These are phyloP conservation scores for Nothocercus julius DNA, from an alignment of 2,113 vertebrate genomes.

Conservation along the genomic window DNA sequence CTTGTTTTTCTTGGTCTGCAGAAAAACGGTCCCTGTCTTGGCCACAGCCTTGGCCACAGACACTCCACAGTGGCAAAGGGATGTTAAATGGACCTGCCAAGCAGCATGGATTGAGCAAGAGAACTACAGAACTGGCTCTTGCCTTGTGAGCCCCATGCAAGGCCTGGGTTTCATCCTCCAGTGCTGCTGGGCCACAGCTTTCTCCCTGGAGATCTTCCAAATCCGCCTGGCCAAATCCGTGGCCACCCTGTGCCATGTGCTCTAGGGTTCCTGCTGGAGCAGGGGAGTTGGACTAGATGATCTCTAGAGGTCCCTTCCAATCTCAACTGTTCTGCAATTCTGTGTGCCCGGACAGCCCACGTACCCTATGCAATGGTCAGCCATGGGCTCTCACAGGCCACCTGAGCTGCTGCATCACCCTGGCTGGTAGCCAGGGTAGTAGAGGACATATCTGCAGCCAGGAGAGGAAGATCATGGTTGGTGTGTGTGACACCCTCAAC, in stretches of 20 bases:
- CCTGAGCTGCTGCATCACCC: neutral
- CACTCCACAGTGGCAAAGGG: neutral
- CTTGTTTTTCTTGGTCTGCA: neutral
- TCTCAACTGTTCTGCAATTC: no score
- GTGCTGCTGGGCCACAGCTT: neutral
- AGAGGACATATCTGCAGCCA: neutral
- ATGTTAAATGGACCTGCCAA: neutral
- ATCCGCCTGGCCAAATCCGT: no score
- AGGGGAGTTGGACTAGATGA: no score
- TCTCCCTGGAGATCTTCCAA: no score
- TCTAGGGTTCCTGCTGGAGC: no score
- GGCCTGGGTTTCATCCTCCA: neutral
- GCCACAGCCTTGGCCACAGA: neutral
- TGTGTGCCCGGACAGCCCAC: neutral
- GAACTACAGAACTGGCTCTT: neutral
- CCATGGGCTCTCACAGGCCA: neutral
- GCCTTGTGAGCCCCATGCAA: neutral
- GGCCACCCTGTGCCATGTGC: no score
- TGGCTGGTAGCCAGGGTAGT: neutral
- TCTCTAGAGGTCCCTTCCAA: no score
- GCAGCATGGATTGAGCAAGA: neutral
- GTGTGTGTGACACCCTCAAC: neutral
- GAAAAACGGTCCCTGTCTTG: neutral
- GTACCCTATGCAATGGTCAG: neutral
- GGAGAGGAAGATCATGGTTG: rapidly evolving